Percentiles rank a stretch among this genome's conserved stretches.
These are phyloP conservation scores for Petrocephalus microphthalmus DNA, from an alignment of 2,113 vertebrate species.

Conservation along the genomic window DNA sequence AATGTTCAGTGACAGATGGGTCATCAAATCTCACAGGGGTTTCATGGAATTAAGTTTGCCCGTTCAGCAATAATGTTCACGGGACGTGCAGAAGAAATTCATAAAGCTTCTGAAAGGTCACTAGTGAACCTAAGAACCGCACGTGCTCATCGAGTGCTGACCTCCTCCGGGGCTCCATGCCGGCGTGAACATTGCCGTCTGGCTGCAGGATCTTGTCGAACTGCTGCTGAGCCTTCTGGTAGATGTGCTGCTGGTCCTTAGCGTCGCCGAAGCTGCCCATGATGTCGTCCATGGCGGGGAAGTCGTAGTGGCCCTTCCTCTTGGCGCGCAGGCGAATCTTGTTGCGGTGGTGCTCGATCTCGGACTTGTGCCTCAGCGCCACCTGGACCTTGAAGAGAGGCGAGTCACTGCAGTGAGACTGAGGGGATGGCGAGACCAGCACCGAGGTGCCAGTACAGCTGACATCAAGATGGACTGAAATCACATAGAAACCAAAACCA, in stretches of 20 bases:
- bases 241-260: slow-evolving; percentile 82
- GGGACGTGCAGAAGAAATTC: neutral
- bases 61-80: neutral
- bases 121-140: neutral
- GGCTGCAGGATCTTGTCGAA: slow-evolving; percentile 97
- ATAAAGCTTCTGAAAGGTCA: neutral
- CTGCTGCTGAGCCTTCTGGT: slow-evolving; percentile 88
- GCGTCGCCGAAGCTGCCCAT: slow-evolving; percentile 60
- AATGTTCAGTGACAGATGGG: neutral
- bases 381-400: slow-evolving; percentile 74
- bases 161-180: slow-evolving; percentile 86
- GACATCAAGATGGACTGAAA: neutral
- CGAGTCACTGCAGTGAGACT: neutral
- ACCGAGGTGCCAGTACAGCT: neutral
- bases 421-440: neutral
- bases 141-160: slow-evolving; percentile 26
- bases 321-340: slow-evolving; percentile 95
- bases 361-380: slow-evolving; percentile 88
- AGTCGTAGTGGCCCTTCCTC: slow-evolving; percentile 94
- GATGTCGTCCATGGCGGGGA: slow-evolving; percentile 84
- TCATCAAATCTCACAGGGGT: neutral
- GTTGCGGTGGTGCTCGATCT: slow-evolving; percentile 96
- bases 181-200: slow-evolving; percentile 68
- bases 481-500: neutral
- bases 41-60: neutral